Evolutionary conservation across 2,113 vertebrate species (phyloP), one percentile per base, ranked within the genome.

Genomic region (Gambusia affinis): DNA sequence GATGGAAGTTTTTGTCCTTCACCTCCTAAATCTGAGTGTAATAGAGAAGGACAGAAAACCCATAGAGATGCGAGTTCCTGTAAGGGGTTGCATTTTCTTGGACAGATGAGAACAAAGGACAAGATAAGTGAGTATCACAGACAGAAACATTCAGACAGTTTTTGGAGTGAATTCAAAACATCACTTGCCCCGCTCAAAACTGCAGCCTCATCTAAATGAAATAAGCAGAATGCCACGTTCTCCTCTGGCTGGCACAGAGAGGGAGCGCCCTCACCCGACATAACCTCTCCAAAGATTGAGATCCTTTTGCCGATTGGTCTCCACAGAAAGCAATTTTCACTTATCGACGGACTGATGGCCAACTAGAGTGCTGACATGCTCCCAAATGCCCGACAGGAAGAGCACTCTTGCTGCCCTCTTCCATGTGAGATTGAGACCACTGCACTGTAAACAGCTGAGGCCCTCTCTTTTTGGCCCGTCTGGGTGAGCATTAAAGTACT

Each of bases 401-500:
- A 85, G 82, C 31, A 84, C 73, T 92, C 84, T 83, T 81, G 65
- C 75, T 90, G 87, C 87, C 85, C 80, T 89, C 81, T 87, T 82
- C 87, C 83, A 86, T 89, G 89, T 83, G 88, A 85, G 86, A 87
- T 35, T 67, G 80, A 85, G 84, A 76, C 78, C 85, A 86, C 77
- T 91, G 86, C 89, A 88, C 91, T 88, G 91, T 91, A 90, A 87
- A 89, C 90, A 87, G 91, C 88, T 89, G 88, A 91, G 85, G 88
- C 90, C 85, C 90, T 88, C 91, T 91, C 87, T 86, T 77, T 88
- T 69, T 57, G 81, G 83, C 73, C 80, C 57, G 90, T 90, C 89
- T 90, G 92, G 85, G 81, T 69, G 78, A 86, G 82, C 85, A 87
- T 90, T 87, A 84, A 87, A 86, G 88, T 74, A 82, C 87, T 89